Conservation (phyloP, 2,888 invertebrate genomes). For the Alviniconcha strummeri region DNA sequence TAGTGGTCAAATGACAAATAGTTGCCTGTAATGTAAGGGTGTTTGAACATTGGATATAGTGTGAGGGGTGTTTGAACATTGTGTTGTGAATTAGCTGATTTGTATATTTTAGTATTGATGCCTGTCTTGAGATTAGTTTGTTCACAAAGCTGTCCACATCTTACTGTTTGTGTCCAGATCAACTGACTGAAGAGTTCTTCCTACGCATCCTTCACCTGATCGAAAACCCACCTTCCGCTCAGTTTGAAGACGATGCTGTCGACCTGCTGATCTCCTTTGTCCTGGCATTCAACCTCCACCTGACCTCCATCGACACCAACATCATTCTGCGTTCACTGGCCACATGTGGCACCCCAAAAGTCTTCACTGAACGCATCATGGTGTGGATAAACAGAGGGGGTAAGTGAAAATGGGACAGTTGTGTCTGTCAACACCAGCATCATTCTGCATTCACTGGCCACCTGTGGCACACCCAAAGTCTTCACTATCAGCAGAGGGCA, state of each 20-base stretch:
- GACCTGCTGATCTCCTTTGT: slow-evolving; percentile 89
- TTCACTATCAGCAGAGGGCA: slow-evolving; percentile 91
- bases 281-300: slow-evolving; percentile 93
- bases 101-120: no score
- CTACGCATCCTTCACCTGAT: slow-evolving; percentile 87
- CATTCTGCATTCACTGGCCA: slow-evolving; percentile 69
- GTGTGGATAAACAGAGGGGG: slow-evolving; percentile 91
- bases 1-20: no score
- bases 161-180: slow-evolving; percentile 23
- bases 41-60: no score
- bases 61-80: neutral
- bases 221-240: slow-evolving; percentile 86
- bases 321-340: slow-evolving; percentile 70
- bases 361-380: slow-evolving; percentile 92
- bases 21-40: no score
- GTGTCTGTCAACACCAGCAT: slow-evolving; percentile 67
- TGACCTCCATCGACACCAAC: slow-evolving; percentile 74
- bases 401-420: slow-evolving; percentile 43
- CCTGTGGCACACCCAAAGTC: slow-evolving; percentile 82
- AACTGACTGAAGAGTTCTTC: slow-evolving; percentile 80
- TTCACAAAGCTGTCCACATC: no score
- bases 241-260: slow-evolving; percentile 73
- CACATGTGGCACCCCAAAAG: slow-evolving; percentile 81
- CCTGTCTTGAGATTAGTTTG: no score
- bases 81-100: neutral